phyloP scores from a whole-genome alignment of 2,113 vertebrate genomes.

The Myrmecobius fasciatus region DNA sequence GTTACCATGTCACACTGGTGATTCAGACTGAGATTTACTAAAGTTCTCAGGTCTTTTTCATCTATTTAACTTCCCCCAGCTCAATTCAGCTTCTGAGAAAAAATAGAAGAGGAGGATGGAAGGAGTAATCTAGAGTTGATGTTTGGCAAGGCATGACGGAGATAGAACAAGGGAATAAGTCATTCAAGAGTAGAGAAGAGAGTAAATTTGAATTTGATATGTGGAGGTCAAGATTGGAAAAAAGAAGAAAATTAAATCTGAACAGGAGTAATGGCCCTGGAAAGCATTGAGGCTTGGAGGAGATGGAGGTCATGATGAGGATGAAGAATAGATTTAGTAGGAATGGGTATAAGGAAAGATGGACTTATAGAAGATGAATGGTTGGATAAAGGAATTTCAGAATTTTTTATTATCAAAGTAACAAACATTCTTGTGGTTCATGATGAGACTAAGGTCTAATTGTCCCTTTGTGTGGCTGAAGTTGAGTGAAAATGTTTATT shows the following conservation, averaged over 20 bases:
- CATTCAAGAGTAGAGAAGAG: background rate
- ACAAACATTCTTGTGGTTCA: background rate
- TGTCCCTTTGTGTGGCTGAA: background rate
- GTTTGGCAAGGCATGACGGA: background rate
- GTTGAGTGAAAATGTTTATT: background rate
- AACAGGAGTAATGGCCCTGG: background rate
- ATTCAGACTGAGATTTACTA: background rate
- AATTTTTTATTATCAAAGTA: background rate
- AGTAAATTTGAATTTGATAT: background rate
- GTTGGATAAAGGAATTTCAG: background rate
- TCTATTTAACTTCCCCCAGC: background rate
- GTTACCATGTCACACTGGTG: background rate
- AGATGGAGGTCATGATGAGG: background rate
- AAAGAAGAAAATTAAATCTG: background rate
- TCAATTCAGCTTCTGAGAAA: background rate
- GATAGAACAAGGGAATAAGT: background rate
- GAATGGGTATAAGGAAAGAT: background rate
- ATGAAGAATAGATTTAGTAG: background rate
- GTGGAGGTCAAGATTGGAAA: background rate
- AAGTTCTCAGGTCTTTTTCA: background rate
- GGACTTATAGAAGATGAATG: background rate
- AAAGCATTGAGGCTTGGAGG: background rate
- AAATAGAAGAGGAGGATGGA: background rate
- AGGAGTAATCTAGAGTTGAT: background rate
- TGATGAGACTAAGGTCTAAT: background rate